phyloP scores from a whole-genome alignment of 2,888 invertebrate genomes.

The Stictocephala bisonia region DNA sequence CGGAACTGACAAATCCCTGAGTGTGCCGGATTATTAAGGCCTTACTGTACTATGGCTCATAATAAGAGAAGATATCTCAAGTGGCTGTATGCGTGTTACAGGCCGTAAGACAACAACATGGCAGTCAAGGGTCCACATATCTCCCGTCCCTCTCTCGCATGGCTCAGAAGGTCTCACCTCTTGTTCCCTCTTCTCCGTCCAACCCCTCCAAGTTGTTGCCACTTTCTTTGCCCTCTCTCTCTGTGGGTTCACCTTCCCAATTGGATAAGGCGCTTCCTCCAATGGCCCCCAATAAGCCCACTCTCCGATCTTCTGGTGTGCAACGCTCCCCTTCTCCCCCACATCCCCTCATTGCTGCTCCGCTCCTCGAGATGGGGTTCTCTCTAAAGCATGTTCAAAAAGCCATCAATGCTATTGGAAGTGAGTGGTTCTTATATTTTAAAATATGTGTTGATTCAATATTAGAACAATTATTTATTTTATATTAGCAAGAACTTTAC shows the following conservation, averaged over 20 bases:
- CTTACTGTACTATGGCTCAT: too few species aligned
- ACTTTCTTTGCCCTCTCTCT: not conserved
- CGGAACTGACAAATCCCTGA: too few species aligned
- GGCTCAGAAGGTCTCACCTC: slow-evolving; percentile 29
- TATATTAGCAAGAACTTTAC: too few species aligned
- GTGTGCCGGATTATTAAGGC: too few species aligned
- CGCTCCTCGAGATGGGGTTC: slow-evolving; percentile 74
- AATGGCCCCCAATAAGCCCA: too few species aligned
- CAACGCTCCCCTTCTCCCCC: slow-evolving; percentile 31
- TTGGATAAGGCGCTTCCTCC: slow-evolving; percentile 6
- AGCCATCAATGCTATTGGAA: slow-evolving; percentile 68
- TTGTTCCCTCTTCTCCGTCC: slow-evolving; percentile 3
- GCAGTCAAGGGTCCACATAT: not conserved
- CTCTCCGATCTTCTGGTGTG: not conserved
- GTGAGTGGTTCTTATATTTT: slow-evolving; percentile 64
- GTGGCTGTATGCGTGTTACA: too few species aligned
- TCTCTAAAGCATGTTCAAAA: slow-evolving; percentile 69
- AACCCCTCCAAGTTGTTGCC: slow-evolving; percentile 5
- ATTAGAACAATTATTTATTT: too few species aligned
- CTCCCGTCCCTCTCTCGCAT: slow-evolving; percentile 13
- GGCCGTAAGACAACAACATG: too few species aligned
- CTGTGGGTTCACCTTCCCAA: not conserved
- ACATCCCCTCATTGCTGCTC: slow-evolving; percentile 64
- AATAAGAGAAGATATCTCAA: too few species aligned
- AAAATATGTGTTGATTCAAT: too few species aligned